Conservation (phyloP, 92 coral and sea anemone species). For the Actinernus sp. region DNA sequence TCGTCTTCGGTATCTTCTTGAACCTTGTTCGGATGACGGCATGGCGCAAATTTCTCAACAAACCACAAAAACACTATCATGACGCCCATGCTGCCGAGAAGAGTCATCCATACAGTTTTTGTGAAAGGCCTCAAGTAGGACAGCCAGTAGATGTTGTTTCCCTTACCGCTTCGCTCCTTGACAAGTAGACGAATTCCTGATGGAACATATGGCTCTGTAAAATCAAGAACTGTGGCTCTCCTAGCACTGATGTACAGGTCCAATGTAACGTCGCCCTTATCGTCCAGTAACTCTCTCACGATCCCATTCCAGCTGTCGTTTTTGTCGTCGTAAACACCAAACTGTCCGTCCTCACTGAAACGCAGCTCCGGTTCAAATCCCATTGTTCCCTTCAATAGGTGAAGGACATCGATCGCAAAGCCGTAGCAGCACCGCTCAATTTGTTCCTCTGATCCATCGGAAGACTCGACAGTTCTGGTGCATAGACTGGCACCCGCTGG, state of each 20-base stretch:
- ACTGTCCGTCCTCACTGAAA: constrained; percentile 75
- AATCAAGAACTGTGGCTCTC: constrained; percentile 76
- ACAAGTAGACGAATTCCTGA: constrained; percentile 85
- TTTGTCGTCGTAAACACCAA: constrained; percentile 62
- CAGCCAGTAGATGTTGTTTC: constrained; percentile 71
- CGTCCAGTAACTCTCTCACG: constrained; percentile 60
- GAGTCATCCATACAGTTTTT: constrained; percentile 73
- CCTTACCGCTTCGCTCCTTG: constrained; percentile 66
- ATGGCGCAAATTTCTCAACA: constrained; percentile 71
- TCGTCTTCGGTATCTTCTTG: not conserved
- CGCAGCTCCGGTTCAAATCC: constrained; percentile 54
- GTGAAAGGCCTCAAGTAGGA: constrained; percentile 88
- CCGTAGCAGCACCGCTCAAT: constrained; percentile 76
- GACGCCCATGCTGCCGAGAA: constrained; percentile 66
- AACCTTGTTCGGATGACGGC: not conserved
- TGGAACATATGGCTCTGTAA: constrained; percentile 83
- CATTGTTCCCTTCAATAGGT: constrained; percentile 27
- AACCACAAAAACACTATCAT: constrained; percentile 78
- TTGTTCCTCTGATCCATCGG: constrained; percentile 18
- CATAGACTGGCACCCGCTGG: constrained; percentile 59
- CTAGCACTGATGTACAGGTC: constrained; percentile 84
- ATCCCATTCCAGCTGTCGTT: constrained; percentile 88
- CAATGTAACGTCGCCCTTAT: constrained; percentile 68
- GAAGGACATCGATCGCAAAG: constrained; percentile 79
- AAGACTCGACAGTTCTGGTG: constrained; percentile 24